These are phyloP conservation scores for Dryocosmus kuriphilus DNA, from an alignment of 2,888 invertebrate species.

Conservation along the genomic window DNA sequence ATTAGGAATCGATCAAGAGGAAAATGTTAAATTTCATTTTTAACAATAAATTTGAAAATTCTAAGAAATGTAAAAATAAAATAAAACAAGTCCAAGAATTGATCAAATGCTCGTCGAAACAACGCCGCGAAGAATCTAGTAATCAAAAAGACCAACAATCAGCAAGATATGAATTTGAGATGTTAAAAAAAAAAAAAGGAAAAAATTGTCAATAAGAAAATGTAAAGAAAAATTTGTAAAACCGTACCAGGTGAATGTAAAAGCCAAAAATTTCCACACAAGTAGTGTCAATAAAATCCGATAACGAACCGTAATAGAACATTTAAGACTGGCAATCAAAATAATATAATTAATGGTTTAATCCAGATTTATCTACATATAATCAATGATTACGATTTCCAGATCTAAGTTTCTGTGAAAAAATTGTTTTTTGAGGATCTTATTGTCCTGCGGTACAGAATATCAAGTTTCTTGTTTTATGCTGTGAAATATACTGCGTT, in stretches of 20 bases:
- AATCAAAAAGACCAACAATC: constrained; percentile 46
- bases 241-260: neutral
- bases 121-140: constrained; percentile 27
- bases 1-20: neutral
- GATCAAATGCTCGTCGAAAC: constrained; percentile 33
- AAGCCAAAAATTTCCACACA: neutral
- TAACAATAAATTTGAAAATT: too few relatives aligned
- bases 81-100: neutral
- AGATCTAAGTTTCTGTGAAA: neutral
- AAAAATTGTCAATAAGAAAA: neutral
- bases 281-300: neutral
- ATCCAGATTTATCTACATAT: constrained; percentile 50
- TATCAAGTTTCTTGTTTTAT: constrained; percentile 1
- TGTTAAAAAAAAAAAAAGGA: constrained; percentile 41
- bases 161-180: constrained; percentile 42
- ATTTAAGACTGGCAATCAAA: constrained; percentile 73
- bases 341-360: constrained; percentile 59
- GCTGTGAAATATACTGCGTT: constrained; percentile 23
- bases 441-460: neutral
- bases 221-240: neutral
- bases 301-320: constrained; percentile 56
- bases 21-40: too few relatives aligned
- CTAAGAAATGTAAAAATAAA: too few relatives aligned
- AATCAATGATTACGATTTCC: neutral
- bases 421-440: neutral